Percentiles rank a stretch among this genome's conserved stretches.
Evolutionary conservation across 2,113 vertebrate species (phyloP).

Genomic region (Nothobranchius furzeri): DNA sequence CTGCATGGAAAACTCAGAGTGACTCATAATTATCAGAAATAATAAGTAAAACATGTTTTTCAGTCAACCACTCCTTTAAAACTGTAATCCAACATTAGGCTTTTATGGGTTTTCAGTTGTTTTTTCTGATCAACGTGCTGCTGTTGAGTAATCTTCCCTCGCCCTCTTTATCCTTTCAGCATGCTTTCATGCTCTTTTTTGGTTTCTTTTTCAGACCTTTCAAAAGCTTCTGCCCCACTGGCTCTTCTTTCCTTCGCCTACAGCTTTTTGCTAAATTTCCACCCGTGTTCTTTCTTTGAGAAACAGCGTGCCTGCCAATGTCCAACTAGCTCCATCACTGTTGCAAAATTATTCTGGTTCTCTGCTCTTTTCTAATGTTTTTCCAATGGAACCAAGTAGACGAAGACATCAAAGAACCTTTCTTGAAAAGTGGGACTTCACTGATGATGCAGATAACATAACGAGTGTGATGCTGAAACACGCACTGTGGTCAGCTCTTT

Average conservation of each 20-base stretch:
- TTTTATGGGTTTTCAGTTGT: too few species aligned
- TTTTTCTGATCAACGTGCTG: too few species aligned
- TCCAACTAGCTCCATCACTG: slow-evolving; percentile 32
- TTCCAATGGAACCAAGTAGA: background rate
- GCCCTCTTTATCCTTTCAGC: background rate
- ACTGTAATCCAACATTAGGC: too few species aligned
- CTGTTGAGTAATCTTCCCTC: too few species aligned
- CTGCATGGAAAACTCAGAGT: too few species aligned
- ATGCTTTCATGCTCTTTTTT: slow-evolving; percentile 7
- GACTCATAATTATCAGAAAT: too few species aligned
- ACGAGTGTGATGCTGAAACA: slow-evolving; percentile 48
- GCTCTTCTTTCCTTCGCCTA: slow-evolving; percentile 39
- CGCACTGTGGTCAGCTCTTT: slow-evolving; percentile 30
- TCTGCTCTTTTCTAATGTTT: background rate
- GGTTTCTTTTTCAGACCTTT: slow-evolving; percentile 17
- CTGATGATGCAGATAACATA: slow-evolving; percentile 55
- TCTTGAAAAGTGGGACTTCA: slow-evolving; percentile 32
- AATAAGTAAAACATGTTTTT: too few species aligned
- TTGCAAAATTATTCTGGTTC: slow-evolving; percentile 26
- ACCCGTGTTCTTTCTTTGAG: slow-evolving; percentile 37
- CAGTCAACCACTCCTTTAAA: too few species aligned
- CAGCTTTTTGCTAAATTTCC: slow-evolving; percentile 43
- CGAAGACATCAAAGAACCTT: background rate
- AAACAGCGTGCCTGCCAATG: slow-evolving; percentile 32
- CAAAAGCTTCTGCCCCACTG: slow-evolving; percentile 21